These are phyloP conservation scores for Phoenicopterus ruber DNA, from an alignment of 2,113 vertebrate genomes.

Conservation along the genomic window DNA sequence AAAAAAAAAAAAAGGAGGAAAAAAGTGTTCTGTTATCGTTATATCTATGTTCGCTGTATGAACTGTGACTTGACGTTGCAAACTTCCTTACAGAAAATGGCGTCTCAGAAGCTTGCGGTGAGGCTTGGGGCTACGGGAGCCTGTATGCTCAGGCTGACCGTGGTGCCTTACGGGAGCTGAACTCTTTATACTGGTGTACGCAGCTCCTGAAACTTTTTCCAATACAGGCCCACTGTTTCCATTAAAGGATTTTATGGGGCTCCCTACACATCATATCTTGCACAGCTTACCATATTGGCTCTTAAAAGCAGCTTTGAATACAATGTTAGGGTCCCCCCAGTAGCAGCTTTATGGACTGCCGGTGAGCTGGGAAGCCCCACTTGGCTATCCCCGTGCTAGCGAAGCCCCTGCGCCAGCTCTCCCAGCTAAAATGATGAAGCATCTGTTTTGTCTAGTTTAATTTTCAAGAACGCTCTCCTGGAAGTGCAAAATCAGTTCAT, in stretches of 20 bases:
- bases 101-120: rapidly evolving
- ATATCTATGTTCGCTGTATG: rapidly evolving
- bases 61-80: neutral
- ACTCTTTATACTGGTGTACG: neutral
- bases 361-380: neutral
- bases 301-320: conserved; percentile 60
- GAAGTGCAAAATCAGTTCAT: too few species aligned
- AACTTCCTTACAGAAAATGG: rapidly evolving
- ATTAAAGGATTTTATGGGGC: conserved; percentile 70
- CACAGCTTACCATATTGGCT: neutral
- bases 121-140: neutral
- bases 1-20: neutral
- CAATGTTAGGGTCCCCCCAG: conserved; percentile 63
- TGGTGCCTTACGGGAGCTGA: neutral
- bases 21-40: neutral
- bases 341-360: conserved; percentile 59
- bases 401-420: rapidly evolving
- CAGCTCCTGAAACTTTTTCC: neutral
- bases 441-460: neutral
- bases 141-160: neutral
- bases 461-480: too few species aligned
- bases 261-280: conserved; percentile 58
- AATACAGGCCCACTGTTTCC: conserved; percentile 27
- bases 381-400: neutral
- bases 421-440: neutral